Evolutionary conservation across 1,140 invertebrate species (phyloP).

Genomic region (Brachionus manjavacas): DNA sequence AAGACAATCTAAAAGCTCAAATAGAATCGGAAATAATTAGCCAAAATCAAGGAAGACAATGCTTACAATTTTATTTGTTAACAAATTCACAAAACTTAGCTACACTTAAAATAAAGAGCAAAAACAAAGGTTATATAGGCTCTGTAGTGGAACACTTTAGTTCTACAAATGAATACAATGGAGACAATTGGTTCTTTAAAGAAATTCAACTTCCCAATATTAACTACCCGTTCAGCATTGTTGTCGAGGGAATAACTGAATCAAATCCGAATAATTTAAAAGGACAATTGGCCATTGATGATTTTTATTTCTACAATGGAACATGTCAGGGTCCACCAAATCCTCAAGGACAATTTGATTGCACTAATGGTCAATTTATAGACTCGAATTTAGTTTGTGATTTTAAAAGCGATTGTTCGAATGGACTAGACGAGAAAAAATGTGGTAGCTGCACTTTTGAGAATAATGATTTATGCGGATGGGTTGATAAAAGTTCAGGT

Average conservation of each 20-base stretch:
- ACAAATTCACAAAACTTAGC: constrained; percentile 15
- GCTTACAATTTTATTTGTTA: constrained; percentile 26
- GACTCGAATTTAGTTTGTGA: constrained; percentile 48
- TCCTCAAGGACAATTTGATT: constrained; percentile 44
- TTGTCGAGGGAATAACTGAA: constrained; percentile 42
- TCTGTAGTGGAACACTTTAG: not conserved
- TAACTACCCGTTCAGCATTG: not conserved
- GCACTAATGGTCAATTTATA: constrained; percentile 45
- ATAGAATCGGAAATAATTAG: constrained; percentile 28
- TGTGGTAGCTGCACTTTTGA: constrained; percentile 55
- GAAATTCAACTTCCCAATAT: not conserved
- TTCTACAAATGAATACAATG: not conserved
- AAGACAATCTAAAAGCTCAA: not conserved
- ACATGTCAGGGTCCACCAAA: constrained; percentile 16
- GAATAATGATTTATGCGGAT: constrained; percentile 48
- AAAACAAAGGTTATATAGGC: not conserved
- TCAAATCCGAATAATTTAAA: constrained; percentile 41
- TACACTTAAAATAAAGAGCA: not conserved
- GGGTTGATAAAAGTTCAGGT: constrained; percentile 51
- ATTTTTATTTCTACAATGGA: constrained; percentile 47
- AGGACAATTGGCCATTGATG: constrained; percentile 49
- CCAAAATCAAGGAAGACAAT: not conserved
- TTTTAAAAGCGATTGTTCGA: constrained; percentile 49
- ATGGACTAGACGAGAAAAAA: constrained; percentile 50
- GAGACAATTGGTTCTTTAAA: not conserved